Base-by-base conservation (phyloP, 2,888 invertebrate genomes). In the Gortyna flavago region DNA sequence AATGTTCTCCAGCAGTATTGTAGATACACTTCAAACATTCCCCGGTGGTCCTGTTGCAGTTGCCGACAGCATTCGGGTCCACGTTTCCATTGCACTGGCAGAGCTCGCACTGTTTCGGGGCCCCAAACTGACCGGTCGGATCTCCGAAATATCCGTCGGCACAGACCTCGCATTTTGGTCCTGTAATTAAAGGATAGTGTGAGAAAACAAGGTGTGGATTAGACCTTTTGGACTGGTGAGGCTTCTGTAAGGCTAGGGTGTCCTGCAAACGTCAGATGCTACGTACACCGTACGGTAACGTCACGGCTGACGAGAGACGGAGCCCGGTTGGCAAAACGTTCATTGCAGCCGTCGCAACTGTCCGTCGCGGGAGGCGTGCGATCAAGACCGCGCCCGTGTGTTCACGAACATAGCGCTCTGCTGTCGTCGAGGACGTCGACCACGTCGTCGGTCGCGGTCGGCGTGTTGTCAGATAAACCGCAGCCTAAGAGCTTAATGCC, bases 1-100 rank as follows among this genome's bases (percentile, higher is more conserved):
- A 99, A 92, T 98, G 98, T 64, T 97, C 97, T 0, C 99, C 99
- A 64, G 98, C 99, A 0, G 99, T 99, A 91, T 99, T 99, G 95
- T 99, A 98, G 86, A 99, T 99, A 94, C 99, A 99, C 94, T 99
- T 99, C 66, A 99, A 96, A 95, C 99, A 99, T 91, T 99, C 98
- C 32, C 99, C 99, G 8, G 98, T 98, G 1, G 98, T 98, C n/a
- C 99, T 97, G 94, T 99, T 98, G 93, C 99, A 99, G 95, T 99
- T 99, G 65, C 99, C 99, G 16, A 99, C 99, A 2, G 99, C 99
- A 93, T 99, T 99, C 0, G 98, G 97, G 92, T 99, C 99, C 25
- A 99, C 98, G 91, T 99, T 99, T 57, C 98, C 98, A 91, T 99
- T 99, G 92, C 99, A 99, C 83, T 99, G 98, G 92, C 99, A 99